Base-by-base conservation (phyloP, 2,888 invertebrate genomes). In the Napeogenes inachia region DNA sequence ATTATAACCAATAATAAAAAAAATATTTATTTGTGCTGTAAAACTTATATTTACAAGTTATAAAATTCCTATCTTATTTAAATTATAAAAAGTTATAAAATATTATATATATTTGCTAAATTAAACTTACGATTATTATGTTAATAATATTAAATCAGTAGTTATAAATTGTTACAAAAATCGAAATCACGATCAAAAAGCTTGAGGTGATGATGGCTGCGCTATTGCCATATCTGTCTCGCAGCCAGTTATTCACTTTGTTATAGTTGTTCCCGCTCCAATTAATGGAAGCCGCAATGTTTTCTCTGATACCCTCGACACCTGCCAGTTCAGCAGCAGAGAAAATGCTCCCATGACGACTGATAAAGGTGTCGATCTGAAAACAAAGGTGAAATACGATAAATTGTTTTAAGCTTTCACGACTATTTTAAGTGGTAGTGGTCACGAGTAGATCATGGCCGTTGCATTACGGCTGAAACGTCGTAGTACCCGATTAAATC, bases 251-350 rank as follows among this genome's bases (percentile, higher is more conserved):
- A 30, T 80, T 78, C 0, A 91, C 84, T 0, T 71, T 56, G 0
- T 66, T 70, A 2, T 80, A 77, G 68, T 89, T 79, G 4, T 73
- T 67, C 0, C 71, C 63, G 4, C 70, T 78, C 91, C 91, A 91
- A 0, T 78, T 70, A n/a, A 87, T 78, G 1, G 89, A 84, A 0
- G 87, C 85, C 0, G 73, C 81, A 0, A 89, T 83, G 60, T 88
- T 88, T 58, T 86, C 87, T n/a, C 76, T 71, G 38, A 88, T 87
- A 5, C 79, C 83, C 0, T 66, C 78, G 2, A 88, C 74, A 0
- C 86, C 74, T 0, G 86, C 86, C 3, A 69, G 21, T 62, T 90
- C 90, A 12, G 81, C 87, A 0, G 87, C 86, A 0, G 85, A 78
- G 66, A 90, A 81, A 66, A 84, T 79, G 1, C 42, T 33, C 30